Evolutionary conservation across 1,140 invertebrate genomes (phyloP).

Genomic region (Panonychus citri): DNA sequence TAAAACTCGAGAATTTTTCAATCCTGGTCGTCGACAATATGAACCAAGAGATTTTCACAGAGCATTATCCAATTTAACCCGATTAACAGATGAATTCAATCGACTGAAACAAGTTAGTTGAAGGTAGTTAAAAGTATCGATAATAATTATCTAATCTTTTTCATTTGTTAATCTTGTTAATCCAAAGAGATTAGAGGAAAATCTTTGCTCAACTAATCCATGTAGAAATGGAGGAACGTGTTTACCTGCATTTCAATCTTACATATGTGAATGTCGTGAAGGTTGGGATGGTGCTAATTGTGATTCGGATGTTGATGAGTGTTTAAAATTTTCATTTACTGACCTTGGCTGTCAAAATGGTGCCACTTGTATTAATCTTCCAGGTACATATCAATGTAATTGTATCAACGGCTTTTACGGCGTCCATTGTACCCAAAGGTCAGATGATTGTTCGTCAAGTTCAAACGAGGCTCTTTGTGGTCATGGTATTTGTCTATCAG

Average conservation of each 20-base stretch:
- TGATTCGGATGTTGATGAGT: conserved; percentile 64
- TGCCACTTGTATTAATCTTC: conserved; percentile 53
- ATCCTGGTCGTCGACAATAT: background rate
- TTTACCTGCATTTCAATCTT: conserved; percentile 41
- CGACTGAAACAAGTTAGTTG: background rate
- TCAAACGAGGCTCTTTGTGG: conserved; percentile 53
- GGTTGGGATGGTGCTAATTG: conserved; percentile 56
- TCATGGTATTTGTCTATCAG: conserved; percentile 51
- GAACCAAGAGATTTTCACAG: background rate
- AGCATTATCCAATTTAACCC: conserved; percentile 1
- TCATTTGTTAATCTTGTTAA: no score
- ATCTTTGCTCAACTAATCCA: conserved; percentile 39
- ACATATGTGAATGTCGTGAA: conserved; percentile 44
- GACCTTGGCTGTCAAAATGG: conserved; percentile 85
- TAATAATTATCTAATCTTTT: no score
- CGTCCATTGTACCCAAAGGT: conserved; percentile 38
- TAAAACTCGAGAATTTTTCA: background rate
- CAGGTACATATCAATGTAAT: conserved; percentile 41
- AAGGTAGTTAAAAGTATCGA: no score
- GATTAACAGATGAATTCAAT: background rate
- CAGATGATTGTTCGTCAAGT: conserved; percentile 40
- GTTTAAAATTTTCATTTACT: conserved; percentile 46
- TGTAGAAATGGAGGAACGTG: conserved; percentile 65
- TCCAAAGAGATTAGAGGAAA: no score
- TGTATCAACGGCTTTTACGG: conserved; percentile 58